Evolutionary conservation across 2,797 vertebrate species (phyloP).

Genomic region (Lutjanus argentimaculatus): DNA sequence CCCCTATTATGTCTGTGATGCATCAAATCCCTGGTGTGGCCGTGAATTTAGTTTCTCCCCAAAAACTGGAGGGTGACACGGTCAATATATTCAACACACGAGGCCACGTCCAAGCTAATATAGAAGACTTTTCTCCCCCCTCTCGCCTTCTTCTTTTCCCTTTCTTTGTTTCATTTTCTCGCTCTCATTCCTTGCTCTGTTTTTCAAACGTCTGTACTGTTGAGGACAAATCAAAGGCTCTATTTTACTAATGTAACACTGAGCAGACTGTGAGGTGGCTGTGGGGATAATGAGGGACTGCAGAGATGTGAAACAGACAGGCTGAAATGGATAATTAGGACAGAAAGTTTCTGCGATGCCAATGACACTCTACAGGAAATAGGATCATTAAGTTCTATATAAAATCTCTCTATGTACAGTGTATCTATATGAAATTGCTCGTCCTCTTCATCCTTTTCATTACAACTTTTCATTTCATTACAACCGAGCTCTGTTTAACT

Average conservation of each 20-base stretch:
- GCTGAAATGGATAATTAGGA: slow-evolving; percentile 91
- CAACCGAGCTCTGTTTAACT: slow-evolving; percentile 73
- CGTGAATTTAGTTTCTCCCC: slow-evolving; percentile 71
- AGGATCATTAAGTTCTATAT: slow-evolving; percentile 87
- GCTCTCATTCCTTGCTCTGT: slow-evolving; percentile 55
- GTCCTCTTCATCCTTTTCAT: slow-evolving; percentile 76
- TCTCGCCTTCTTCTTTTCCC: slow-evolving; percentile 5
- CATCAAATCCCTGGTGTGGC: slow-evolving; percentile 76
- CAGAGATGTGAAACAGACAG: slow-evolving; percentile 87
- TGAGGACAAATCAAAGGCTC: slow-evolving; percentile 86
- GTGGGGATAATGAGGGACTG: slow-evolving; percentile 85
- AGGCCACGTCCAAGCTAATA: slow-evolving; percentile 72
- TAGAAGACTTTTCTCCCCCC: slow-evolving; percentile 46
- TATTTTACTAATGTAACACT: slow-evolving; percentile 87
- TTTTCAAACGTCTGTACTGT: slow-evolving; percentile 75
- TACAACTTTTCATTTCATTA: slow-evolving; percentile 81
- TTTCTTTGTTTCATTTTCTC: slow-evolving; percentile 62
- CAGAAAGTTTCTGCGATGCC: slow-evolving; percentile 85
- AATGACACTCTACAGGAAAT: slow-evolving; percentile 84
- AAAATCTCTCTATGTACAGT: slow-evolving; percentile 68
- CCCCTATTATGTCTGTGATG: slow-evolving; percentile 80
- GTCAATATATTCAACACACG: slow-evolving; percentile 80
- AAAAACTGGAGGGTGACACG: slow-evolving; percentile 72
- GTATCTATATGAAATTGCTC: slow-evolving; percentile 77
- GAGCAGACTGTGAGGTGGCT: slow-evolving; percentile 82